Evolutionary conservation across 2,888 invertebrate species (phyloP).

Genomic region (Gryllus longicercus): DNA sequence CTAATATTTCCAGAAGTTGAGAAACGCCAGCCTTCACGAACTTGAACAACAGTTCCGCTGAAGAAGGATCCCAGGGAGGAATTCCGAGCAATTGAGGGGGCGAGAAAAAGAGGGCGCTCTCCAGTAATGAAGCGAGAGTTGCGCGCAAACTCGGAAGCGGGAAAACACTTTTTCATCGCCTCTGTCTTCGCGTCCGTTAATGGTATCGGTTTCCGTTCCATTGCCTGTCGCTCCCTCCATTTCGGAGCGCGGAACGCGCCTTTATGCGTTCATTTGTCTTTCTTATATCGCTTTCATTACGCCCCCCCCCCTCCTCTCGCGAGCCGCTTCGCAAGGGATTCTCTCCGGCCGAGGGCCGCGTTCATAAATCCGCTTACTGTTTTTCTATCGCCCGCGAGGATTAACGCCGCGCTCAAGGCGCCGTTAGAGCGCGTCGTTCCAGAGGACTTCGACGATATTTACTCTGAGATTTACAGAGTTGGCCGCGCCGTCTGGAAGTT

Average conservation of each 20-base stretch:
- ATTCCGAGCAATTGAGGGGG: too few species aligned
- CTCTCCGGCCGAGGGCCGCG: background rate
- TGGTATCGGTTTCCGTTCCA: constrained; percentile 17
- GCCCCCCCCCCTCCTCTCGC: background rate
- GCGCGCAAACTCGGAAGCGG: background rate
- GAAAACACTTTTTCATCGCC: background rate
- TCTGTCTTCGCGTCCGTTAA: constrained; percentile 8
- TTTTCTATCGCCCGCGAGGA: constrained; percentile 17
- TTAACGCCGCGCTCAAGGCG: constrained; percentile 3
- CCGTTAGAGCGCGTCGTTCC: background rate
- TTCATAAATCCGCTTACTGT: constrained; percentile 1
- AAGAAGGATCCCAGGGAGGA: too few species aligned
- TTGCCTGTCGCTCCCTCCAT: background rate
- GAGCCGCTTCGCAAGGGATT: background rate
- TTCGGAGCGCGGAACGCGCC: background rate
- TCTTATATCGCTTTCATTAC: constrained; percentile 9
- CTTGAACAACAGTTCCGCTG: too few species aligned
- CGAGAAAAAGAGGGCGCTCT: background rate
- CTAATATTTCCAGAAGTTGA: too few species aligned
- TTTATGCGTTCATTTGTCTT: constrained; percentile 1
- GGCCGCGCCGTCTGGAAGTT: too few species aligned
- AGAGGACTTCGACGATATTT: background rate
- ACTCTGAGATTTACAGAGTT: background rate
- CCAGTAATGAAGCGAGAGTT: background rate
- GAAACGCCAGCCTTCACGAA: too few species aligned